Evolutionary conservation across 2,888 invertebrate genomes (phyloP), one percentile per base, ranked within the genome.

Genomic region (Eupithecia insigniata): DNA sequence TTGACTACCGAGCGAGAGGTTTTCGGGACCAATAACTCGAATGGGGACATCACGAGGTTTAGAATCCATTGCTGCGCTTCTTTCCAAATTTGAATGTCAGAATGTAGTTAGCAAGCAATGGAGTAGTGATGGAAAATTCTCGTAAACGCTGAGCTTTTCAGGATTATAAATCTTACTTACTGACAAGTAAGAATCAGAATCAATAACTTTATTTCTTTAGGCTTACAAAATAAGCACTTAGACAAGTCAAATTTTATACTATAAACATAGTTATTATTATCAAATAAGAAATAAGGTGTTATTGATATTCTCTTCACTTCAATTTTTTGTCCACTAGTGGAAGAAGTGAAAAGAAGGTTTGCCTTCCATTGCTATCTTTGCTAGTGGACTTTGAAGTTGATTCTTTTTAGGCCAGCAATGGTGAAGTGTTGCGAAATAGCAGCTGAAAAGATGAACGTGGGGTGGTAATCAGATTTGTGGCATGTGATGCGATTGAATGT

Each of bases 381-480:
- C n/a, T 28, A 0, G 10, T 43, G 26, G 28, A 12, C 46, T 68
- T 26, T 8, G 12, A 68, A 60, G 14, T 12, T 26, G 34, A 7
- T 10, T 6, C 8, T 6, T 2, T 60, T 32, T 10, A n/a, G n/a
- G 28, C 68, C 51, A 18, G 84, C 76, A 81, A 83, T 89, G 85
- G 76, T 82, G 73, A 36, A 12, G 39, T 43, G 32, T 6, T 61
- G 14, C 34, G 34, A 69, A 75, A 76, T 82, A 65, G 39, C 73
- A 55, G 70, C 67, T 75, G 77, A 78, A 79, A 87, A 55, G 91
- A 90, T 92, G 91, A 90, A 90, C 91, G 90, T 92, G 92, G 90
- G 91, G 86, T 89, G 88, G 85, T 88, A 92, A 93, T 90, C 88
- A 89, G 92, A 92, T 92, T 92, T 90, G 91, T 88, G 86, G 85